These are phyloP conservation scores for Knipowitschia caucasica DNA, from an alignment of 2,797 vertebrate genomes.

Conservation along the genomic window DNA sequence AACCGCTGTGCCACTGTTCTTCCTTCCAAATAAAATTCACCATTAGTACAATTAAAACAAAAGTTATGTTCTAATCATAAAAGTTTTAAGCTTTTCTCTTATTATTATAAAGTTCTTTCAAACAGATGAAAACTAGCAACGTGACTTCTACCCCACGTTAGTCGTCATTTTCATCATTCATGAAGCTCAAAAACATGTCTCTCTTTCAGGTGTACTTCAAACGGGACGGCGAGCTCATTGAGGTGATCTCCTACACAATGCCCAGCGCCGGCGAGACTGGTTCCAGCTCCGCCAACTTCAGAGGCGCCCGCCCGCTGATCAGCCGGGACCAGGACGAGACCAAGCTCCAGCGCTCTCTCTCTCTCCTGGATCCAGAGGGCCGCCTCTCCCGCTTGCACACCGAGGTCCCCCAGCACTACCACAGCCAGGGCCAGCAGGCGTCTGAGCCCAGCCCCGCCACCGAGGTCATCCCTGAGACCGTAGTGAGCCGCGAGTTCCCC, in stretches of 20 bases:
- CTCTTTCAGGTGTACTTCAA: slow-evolving; percentile 90
- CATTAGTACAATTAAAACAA: too few species aligned
- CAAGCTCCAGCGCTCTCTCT: slow-evolving; percentile 88
- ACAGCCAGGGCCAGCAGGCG: slow-evolving; percentile 71
- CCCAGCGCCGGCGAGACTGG: slow-evolving; percentile 67
- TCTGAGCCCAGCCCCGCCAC: slow-evolving; percentile 79
- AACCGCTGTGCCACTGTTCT: too few species aligned
- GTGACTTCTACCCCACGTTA: neutral
- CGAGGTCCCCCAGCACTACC: slow-evolving; percentile 65
- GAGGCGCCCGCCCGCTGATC: slow-evolving; percentile 81
- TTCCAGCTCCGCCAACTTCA: slow-evolving; percentile 69
- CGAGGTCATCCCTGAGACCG: slow-evolving; percentile 89
- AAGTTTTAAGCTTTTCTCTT: neutral
- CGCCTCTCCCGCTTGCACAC: slow-evolving; percentile 74
- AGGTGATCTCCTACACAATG: slow-evolving; percentile 86
- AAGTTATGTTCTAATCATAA: too few species aligned
- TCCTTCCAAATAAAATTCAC: too few species aligned
- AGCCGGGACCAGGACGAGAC: slow-evolving; percentile 93
- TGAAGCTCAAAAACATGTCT: neutral
- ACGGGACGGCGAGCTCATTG: slow-evolving; percentile 89
- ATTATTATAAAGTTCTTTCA: neutral
- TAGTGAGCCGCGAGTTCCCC: slow-evolving; percentile 95
- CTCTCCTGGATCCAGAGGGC: slow-evolving; percentile 79
- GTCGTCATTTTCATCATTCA: neutral
- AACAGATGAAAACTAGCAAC: neutral